Evolutionary conservation across 2,797 vertebrate genomes (phyloP), one percentile per base, ranked within the genome.

Genomic region (Furcifer pardalis): DNA sequence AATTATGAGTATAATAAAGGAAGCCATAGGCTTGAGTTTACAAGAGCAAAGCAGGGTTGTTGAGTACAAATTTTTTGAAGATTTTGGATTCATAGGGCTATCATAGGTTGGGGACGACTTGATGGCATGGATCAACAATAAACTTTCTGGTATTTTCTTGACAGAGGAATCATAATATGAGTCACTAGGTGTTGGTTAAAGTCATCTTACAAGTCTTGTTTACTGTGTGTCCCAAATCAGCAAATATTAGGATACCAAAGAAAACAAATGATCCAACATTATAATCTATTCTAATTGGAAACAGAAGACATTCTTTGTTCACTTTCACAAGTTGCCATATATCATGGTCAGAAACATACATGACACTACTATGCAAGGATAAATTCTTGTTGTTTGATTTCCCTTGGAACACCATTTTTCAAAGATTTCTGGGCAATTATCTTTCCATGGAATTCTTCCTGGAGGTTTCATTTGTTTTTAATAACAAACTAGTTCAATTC

Each of bases 341-440:
- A 89, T 91, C 87, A 15, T 35, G 46, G 6, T 72, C 62, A 85
- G 52, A 78, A 85, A 63, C 60, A 15, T 91, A 71, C 65, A 68
- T 27, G 12, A 9, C 13, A 40, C 23, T 12, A 42, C 9, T 25
- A 66, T 69, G 15, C 7, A 12, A 35, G n/a, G 52, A 62, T 25
- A 62, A 32, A 59, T 71, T 4, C 23, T 30, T 62, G 27, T 19
- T 32, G 68, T 44, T 63, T 23, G 32, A 79, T 84, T 73, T 72
- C 40, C 42, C 42, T 72, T 49, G 17, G 40, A 49, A 46, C 60
- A 73, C 23, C 42, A 63, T 42, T 62, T 62, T 7, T 21, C 37
- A 27, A 35, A n/a, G 21, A 68, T 27, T 49, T 35, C 46, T 68
- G 19, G n/a, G 2, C 27, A 56, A 52, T 13, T 7, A 6, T 17